These are phyloP conservation scores for Drosophila gaucha DNA, from an alignment of 2,888 invertebrate genomes.

Conservation along the genomic window DNA sequence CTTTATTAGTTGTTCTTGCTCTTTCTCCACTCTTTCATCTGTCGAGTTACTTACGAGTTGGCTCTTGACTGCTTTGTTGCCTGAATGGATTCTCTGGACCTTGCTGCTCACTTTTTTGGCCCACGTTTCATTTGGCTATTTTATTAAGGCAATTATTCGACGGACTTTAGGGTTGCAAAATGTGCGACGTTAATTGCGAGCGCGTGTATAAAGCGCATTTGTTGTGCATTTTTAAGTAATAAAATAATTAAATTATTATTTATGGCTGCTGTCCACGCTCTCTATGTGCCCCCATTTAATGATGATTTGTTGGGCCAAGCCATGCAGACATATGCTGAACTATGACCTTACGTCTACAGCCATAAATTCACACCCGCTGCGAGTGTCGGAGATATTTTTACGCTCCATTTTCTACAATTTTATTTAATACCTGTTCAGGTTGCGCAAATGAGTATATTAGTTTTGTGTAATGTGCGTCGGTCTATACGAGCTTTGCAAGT, in stretches of 20 bases:
- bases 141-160: constrained; percentile 51
- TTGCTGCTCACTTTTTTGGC: constrained; percentile 26
- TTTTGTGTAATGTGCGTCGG: not conserved
- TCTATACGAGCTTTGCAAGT: too few species aligned
- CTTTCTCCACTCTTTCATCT: not conserved
- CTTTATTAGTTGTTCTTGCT: constrained; percentile 4
- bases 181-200: constrained; percentile 61
- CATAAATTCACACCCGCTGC: constrained; percentile 51
- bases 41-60: constrained; percentile 27
- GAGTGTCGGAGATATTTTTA: constrained; percentile 17
- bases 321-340: constrained; percentile 63
- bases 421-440: not conserved
- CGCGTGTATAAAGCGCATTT: constrained; percentile 72
- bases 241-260: constrained; percentile 79
- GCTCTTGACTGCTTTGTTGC: constrained; percentile 41
- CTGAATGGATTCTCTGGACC: constrained; percentile 36
- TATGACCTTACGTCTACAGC: constrained; percentile 44
- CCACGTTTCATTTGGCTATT: constrained; percentile 50
- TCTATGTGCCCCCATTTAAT: constrained; percentile 48
- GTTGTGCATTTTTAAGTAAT: constrained; percentile 73
- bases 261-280: constrained; percentile 43
- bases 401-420: constrained; percentile 4
- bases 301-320: constrained; percentile 55
- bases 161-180: constrained; percentile 46
- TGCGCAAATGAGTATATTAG: not conserved